phyloP scores from a whole-genome alignment of 1,140 invertebrate species.

The Archegozetes longisetosus region DNA sequence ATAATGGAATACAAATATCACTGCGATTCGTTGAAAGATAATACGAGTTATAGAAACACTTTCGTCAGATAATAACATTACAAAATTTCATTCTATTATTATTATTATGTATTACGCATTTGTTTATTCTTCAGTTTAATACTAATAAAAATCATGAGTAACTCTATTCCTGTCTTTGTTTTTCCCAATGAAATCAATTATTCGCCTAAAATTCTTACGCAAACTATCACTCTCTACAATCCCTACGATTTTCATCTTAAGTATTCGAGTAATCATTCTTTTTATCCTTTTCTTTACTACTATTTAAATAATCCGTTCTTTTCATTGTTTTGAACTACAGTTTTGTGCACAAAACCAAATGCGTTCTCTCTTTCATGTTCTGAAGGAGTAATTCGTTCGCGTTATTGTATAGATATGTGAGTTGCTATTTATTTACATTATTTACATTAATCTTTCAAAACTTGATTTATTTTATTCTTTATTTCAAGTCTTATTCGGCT shows the following conservation, averaged over 20 bases:
- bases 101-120: background rate
- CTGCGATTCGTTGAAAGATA: conserved; percentile 43
- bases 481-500: background rate
- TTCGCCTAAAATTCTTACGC: background rate
- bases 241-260: conserved; percentile 9
- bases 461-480: background rate
- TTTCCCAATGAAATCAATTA: conserved; percentile 2
- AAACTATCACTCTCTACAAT: conserved; percentile 4
- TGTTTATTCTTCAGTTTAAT: background rate
- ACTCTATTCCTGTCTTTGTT: conserved; percentile 4
- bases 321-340: background rate
- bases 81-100: background rate
- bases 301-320: too few species aligned
- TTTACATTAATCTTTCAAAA: background rate
- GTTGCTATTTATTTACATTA: background rate
- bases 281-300: background rate
- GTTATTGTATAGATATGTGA: conserved; percentile 11
- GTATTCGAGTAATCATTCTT: background rate
- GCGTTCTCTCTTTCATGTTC: conserved; percentile 5
- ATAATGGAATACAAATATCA: conserved; percentile 95
- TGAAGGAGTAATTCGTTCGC: conserved; percentile 1
- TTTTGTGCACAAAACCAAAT: background rate
- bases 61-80: background rate
- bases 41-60: background rate
- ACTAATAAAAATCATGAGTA: background rate